Evolutionary conservation across 2,113 vertebrate genomes (phyloP), one percentile per base, ranked within the genome.

Genomic region (Seriola quinqueradiata): DNA sequence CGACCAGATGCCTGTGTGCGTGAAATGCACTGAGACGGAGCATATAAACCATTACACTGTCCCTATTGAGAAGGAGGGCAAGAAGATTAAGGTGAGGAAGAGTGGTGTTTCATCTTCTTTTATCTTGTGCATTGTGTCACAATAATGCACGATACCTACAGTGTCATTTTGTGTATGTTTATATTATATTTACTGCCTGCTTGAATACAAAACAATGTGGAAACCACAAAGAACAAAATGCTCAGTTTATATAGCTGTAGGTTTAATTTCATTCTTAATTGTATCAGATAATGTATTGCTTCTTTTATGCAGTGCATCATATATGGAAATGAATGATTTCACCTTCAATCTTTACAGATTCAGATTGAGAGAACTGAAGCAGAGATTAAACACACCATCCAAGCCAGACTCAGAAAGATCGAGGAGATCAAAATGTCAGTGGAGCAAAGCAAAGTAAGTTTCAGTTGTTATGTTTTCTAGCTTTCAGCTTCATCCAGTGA

Each of bases 1-100:
- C 0, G 96, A 97, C 77, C 95, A 96, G 87, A 94, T 88, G 23
- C 96, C 96, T 28, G 95, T 98, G 91, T 98, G 97, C 65, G 92
- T 92, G 67, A 95, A 95, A 55, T 98, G 97, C 91, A 95, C 94
- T 83, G 96, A 97, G 91, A 94, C 89, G 7, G 95, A 96, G 74
- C 97, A 98, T 90, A 95, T 93, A 90, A 93, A 95, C 61, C 97
- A 98, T 66, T 90, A 93, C 77, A 94, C 94, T 0, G 94, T 97
- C 78, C 95, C 96, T 0, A 94, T 97, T 63, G 96, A 97, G 77
- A 94, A 94, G 8, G 96, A 97, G 91, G 95, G 95, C 76, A 93
- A 88, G 0, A 94, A 90, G 8, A 95, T 96, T 81, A 95, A 96
- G 96, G 97, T 98, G 8, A 93, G 73, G 12, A 50, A 40, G 1